Conservation (phyloP, 2,888 invertebrate species). For the Macaria notata region DNA sequence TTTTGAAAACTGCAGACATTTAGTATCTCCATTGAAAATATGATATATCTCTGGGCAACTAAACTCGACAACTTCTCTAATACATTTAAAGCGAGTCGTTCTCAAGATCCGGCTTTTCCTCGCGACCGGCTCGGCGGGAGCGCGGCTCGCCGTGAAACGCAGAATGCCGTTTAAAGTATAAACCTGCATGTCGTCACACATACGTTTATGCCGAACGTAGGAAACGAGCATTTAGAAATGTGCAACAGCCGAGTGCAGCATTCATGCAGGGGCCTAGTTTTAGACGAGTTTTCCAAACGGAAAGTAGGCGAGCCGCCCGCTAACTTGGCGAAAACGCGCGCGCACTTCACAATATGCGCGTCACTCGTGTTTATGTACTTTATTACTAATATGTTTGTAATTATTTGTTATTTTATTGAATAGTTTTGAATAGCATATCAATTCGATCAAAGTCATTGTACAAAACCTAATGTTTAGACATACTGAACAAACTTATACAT, state of each 20-base stretch:
- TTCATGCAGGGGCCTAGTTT: slow-evolving; percentile 65
- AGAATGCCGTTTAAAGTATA: slow-evolving; percentile 28
- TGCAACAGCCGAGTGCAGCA: slow-evolving; percentile 50
- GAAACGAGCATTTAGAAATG: slow-evolving; percentile 62
- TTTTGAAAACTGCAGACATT: no score
- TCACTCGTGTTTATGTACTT: no score
- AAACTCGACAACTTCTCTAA: no score
- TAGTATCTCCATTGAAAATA: no score
- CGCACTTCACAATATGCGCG: not conserved
- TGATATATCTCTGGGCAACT: no score
- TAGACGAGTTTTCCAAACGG: slow-evolving; percentile 75
- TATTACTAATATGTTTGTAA: no score
- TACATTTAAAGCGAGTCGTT: no score
- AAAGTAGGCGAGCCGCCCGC: slow-evolving; percentile 70
- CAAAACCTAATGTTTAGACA: no score
- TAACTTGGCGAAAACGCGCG: slow-evolving; percentile 37
- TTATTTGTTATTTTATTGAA: no score
- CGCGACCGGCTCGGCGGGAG: slow-evolving; percentile 15
- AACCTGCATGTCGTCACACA: slow-evolving; percentile 33
- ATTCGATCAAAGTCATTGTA: not conserved
- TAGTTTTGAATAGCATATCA: not conserved
- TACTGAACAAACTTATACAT: no score
- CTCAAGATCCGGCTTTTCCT: slow-evolving; percentile 26
- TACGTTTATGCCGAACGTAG: slow-evolving; percentile 36
- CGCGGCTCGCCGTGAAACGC: slow-evolving; percentile 24